Evolutionary conservation across 2,113 vertebrate species (phyloP).

Genomic region (Paradisaea rubra): DNA sequence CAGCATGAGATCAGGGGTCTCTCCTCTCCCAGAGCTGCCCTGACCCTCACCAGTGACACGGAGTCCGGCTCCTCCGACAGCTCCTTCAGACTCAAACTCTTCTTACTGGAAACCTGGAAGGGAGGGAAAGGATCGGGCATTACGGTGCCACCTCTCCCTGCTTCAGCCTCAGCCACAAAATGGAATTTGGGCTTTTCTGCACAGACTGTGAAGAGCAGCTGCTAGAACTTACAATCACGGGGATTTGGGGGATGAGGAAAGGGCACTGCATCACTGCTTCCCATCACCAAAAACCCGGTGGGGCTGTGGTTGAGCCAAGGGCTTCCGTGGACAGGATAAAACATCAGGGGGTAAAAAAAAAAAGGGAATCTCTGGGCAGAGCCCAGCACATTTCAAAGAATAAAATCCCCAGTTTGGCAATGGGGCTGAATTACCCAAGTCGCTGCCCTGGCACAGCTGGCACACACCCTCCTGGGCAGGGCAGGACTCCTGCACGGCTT

Average conservation of each 20-base stretch:
- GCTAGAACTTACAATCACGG: rapidly evolving
- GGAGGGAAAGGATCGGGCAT: neutral
- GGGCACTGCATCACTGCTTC: neutral
- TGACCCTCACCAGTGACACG: conserved; percentile 81
- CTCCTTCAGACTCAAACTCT: conserved; percentile 89
- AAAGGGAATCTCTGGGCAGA: neutral
- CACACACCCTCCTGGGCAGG: neutral
- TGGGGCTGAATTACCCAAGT: neutral
- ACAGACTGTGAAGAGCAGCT: neutral
- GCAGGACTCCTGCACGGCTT: neutral
- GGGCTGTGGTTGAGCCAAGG: neutral
- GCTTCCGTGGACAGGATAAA: neutral
- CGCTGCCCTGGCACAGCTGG: rapidly evolving
- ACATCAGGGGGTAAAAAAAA: rapidly evolving
- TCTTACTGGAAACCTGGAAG: conserved; percentile 78
- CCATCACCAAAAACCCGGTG: rapidly evolving
- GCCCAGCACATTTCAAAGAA: neutral
- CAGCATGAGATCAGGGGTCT: neutral
- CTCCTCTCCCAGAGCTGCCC: neutral
- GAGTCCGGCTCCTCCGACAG: conserved; percentile 78
- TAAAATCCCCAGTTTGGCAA: neutral
- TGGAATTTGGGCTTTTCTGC: neutral
- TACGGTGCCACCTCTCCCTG: neutral
- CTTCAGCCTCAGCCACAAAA: neutral
- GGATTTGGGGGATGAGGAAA: neutral